Evolutionary conservation across 2,888 invertebrate species (phyloP).

Genomic region (Zele albiditarsus): DNA sequence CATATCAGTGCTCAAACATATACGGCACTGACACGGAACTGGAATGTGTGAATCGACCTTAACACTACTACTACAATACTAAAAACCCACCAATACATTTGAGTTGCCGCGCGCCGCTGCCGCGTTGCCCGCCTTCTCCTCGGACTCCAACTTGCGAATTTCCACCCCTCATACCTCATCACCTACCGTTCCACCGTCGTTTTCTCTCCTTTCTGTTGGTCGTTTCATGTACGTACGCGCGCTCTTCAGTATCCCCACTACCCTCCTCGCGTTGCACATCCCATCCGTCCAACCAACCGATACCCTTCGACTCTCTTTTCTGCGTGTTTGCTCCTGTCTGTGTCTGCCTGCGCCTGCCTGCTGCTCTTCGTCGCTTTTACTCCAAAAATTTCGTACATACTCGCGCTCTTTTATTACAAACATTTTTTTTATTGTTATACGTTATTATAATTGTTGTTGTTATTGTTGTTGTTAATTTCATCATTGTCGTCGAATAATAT

Average conservation of each 20-base stretch:
- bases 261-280: conserved; percentile 33
- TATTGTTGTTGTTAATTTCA: no score
- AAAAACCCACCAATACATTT: conserved; percentile 12
- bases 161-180: conserved; percentile 46
- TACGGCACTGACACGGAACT: no score
- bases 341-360: conserved; percentile 35
- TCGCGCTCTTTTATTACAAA: conserved; percentile 33
- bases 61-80: neutral
- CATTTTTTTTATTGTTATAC: conserved; percentile 30
- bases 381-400: conserved; percentile 31
- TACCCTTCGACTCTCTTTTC: conserved; percentile 22
- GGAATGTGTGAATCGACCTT: neutral
- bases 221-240: conserved; percentile 35
- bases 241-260: conserved; percentile 33
- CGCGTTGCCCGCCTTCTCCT: conserved; percentile 49
- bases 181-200: conserved; percentile 43
- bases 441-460: neutral
- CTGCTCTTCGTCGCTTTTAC: conserved; percentile 33
- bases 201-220: conserved; percentile 42
- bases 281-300: conserved; percentile 23
- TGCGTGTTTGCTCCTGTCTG: conserved; percentile 26
- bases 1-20: no score
- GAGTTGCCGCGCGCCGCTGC: conserved; percentile 44
- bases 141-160: conserved; percentile 43
- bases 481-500: neutral